A percentile compares a stretch with the other conserved stretches of the same genome.
Conservation (phyloP, 2,797 vertebrate genomes). For the Megaceryle alcyon region DNA sequence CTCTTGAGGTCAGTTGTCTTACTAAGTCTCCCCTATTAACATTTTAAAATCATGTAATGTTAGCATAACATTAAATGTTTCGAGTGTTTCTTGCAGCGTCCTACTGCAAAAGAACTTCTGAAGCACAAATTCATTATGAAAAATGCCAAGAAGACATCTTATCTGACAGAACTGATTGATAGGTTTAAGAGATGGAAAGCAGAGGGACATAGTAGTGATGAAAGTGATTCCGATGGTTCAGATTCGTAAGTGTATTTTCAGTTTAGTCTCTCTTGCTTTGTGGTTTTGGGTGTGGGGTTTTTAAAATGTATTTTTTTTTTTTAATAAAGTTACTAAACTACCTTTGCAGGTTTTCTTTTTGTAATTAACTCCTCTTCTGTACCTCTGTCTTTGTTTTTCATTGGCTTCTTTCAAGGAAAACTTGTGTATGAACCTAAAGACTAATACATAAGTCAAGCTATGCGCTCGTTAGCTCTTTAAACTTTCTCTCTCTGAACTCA, state of each 20-base stretch:
- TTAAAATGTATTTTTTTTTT: not conserved
- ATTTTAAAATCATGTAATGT: not conserved
- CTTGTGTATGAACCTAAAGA: not conserved
- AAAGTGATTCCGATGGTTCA: slow-evolving; percentile 85
- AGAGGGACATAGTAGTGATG: slow-evolving; percentile 87
- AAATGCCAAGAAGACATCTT: slow-evolving; percentile 86
- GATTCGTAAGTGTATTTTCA: slow-evolving; percentile 83
- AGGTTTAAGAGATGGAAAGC: slow-evolving; percentile 89
- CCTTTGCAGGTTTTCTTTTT: not conserved
- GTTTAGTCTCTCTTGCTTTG: not conserved
- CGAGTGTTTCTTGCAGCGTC: slow-evolving; percentile 76
- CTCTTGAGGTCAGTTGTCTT: not conserved
- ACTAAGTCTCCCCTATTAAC: not conserved
- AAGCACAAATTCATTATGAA: slow-evolving; percentile 88
- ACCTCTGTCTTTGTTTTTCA: not conserved
- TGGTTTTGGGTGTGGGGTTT: no score
- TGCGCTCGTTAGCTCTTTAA: not conserved
- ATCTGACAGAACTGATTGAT: slow-evolving; percentile 86
- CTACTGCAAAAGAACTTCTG: slow-evolving; percentile 84
- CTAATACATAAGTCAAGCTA: not conserved
- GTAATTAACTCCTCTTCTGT: not conserved
- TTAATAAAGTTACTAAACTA: not conserved
- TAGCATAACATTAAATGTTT: slow-evolving; percentile 7
- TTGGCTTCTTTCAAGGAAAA: not conserved
- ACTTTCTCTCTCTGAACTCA: not conserved